Evolutionary conservation across 2,113 vertebrate species (phyloP), one percentile per base, ranked within the genome.

Genomic region (Chaetodon auriga): DNA sequence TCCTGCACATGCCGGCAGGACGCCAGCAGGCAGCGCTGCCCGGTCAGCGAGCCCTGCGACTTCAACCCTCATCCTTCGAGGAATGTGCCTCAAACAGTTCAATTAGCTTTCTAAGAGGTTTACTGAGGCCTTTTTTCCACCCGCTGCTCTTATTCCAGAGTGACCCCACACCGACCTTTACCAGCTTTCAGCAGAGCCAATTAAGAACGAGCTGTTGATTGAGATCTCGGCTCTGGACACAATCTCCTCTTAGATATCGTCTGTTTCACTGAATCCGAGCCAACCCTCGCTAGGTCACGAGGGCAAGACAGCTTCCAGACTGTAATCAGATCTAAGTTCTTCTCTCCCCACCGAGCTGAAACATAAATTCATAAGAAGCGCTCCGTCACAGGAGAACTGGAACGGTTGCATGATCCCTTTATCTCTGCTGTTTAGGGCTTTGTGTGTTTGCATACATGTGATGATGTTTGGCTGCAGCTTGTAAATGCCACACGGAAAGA

Each of bases 71-170:
- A 85, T 90, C 89, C 84, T 55, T 25, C 2, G 7, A 89, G 49
- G 88, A 92, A 93, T 89, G 85, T 81, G 51, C 55, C 78, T 84
- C 83, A 41, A 51, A 41, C 74, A 71, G 66, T 83, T 82, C 75
- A 84, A 65, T 84, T 78, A 62, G 73, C 62, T 85, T 78, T 81
- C 25, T 90, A 91, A 92, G 89, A 84, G 88, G 82, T 87, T 92
- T 90, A 91, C 43, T 10, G 51, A 18, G 15, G 25, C 16, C 55
- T 81, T 81, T 69, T 85, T 76, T 65, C 60, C 68, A 61, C 19
- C 38, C 49, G 65, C 48, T 78, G 57, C 75, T 88, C 79, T 65
- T 51, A 75, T 74, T 55, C 30, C 75, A 74, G 36, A 35, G 58
- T 35, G 69, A 73, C 57, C 69, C 36, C 15, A 1, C 12, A 10